phyloP scores from a whole-genome alignment of 2,797 vertebrate species.

The Oreochromis grahami region DNA sequence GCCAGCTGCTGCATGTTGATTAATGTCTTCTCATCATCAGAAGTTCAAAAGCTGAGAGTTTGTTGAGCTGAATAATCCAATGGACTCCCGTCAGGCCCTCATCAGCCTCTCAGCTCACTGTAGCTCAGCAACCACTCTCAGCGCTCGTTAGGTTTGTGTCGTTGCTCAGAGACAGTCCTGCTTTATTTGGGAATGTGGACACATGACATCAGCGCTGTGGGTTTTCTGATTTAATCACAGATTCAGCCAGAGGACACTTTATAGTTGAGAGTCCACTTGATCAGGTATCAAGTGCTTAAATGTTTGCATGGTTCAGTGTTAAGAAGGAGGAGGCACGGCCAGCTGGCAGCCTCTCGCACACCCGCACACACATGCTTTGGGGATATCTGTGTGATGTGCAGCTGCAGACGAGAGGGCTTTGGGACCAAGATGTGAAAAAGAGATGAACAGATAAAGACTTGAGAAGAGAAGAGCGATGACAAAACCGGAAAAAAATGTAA shows the following conservation, averaged over 20 bases:
- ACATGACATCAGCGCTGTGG: background rate
- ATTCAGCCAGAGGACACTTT: slow-evolving; percentile 8
- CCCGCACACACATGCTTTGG: background rate
- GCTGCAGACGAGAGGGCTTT: background rate
- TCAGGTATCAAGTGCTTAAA: slow-evolving; percentile 27
- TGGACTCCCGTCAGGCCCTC: background rate
- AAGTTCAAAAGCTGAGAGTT: background rate
- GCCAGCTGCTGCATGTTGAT: background rate
- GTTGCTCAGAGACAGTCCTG: background rate
- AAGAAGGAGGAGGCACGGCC: background rate
- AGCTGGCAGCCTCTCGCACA: background rate
- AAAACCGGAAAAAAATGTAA: background rate
- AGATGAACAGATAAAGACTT: background rate
- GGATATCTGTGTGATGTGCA: background rate
- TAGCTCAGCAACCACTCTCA: slow-evolving; percentile 5
- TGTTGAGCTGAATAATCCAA: background rate
- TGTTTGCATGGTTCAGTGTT: slow-evolving; percentile 16
- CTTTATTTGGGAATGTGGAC: background rate
- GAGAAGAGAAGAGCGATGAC: background rate
- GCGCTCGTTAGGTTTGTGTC: background rate
- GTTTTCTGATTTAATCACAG: background rate
- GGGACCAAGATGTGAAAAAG: background rate
- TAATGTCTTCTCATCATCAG: background rate
- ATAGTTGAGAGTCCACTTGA: slow-evolving; percentile 21
- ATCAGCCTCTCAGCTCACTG: background rate